Base-by-base conservation (phyloP, 2,888 invertebrate species). In the Lasioglossum figueresi region DNA sequence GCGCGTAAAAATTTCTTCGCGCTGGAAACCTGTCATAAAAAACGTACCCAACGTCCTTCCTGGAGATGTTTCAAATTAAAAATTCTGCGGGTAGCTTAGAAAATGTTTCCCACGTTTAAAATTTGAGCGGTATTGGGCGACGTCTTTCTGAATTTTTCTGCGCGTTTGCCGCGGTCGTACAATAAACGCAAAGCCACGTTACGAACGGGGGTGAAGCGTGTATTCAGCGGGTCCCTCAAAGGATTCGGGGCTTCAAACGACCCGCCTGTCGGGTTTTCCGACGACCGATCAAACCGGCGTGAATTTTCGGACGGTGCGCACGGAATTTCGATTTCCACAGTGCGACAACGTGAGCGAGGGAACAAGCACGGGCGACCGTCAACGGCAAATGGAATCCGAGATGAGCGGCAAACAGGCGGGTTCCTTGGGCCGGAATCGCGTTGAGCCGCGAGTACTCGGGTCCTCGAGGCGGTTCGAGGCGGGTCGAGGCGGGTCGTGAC, bases 251-350 rank as follows among this genome's bases (percentile, higher is more conserved):
- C 70, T 70, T 76, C 71, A 74, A 83, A 77, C 76, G 63, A 31
- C 63, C 63, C 63, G 63, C 2, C 63, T 63, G 83, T 19, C 31
- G 59, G 56, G 56, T 19, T 78, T 75, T 40, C 77, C 77, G 31
- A 74, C 77, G 16, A n/a, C 40, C 75, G 78, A 82, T 75, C 74
- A 70, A 71, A 66, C 52, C 76, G n/a, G 6, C 70, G n/a, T 71
- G 63, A 66, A 83, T 79, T 83, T 79, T 76, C 73, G 66, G 19
- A 45, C 52, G 34, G 37, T 34, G 66, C 66, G 66, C 66, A 68
- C 66, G 66, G 19, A 37, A 68, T 34, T 37, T 37, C 34, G 66
- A 31, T 34, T 3, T 68, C 63, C 16, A 34, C 52, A 52, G 52
- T 23, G 52, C 16, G 16, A 1, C 16, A 45, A 45, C 45, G 45